phyloP scores from a whole-genome alignment of 2,113 vertebrate genomes.

The Indicator maculatus region DNA sequence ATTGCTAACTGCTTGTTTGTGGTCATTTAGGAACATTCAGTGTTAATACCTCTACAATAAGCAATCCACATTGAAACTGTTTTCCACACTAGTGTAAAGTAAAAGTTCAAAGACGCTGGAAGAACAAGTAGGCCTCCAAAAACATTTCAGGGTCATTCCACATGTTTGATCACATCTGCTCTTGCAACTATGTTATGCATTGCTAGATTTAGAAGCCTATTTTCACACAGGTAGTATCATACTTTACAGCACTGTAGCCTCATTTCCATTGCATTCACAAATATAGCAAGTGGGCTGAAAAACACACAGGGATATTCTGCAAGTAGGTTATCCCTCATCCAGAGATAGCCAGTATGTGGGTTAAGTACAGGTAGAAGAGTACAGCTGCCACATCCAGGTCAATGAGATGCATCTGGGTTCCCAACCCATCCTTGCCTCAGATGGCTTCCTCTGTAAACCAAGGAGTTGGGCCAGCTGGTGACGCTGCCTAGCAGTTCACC shows the following conservation, averaged over 20 bases:
- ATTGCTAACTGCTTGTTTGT: slow-evolving; percentile 4
- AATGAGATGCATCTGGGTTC: slow-evolving; percentile 72
- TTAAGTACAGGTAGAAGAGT: slow-evolving; percentile 40
- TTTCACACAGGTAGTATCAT: not conserved
- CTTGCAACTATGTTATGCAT: not conserved
- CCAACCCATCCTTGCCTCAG: slow-evolving; percentile 8
- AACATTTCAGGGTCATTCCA: not conserved
- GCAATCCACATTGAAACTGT: not conserved
- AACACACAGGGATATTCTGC: not conserved
- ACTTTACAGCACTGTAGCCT: not conserved
- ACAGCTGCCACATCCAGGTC: slow-evolving; percentile 59
- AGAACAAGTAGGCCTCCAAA: not conserved
- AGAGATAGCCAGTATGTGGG: slow-evolving; percentile 8
- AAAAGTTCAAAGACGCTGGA: not conserved
- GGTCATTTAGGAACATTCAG: not conserved
- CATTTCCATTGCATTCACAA: not conserved
- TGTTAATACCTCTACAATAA: not conserved
- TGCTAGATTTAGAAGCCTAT: not conserved
- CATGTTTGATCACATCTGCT: not conserved
- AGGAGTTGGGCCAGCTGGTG: not conserved
- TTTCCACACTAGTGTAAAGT: not conserved
- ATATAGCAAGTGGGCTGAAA: not conserved
- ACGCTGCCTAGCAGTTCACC: slow-evolving; percentile 13
- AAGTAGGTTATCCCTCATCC: slow-evolving; percentile 20
- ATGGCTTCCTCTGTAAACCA: slow-evolving; percentile 11